Base-by-base conservation (phyloP, 53 echinoderm and acorn worm species). In the Temnopleurus reevesii region DNA sequence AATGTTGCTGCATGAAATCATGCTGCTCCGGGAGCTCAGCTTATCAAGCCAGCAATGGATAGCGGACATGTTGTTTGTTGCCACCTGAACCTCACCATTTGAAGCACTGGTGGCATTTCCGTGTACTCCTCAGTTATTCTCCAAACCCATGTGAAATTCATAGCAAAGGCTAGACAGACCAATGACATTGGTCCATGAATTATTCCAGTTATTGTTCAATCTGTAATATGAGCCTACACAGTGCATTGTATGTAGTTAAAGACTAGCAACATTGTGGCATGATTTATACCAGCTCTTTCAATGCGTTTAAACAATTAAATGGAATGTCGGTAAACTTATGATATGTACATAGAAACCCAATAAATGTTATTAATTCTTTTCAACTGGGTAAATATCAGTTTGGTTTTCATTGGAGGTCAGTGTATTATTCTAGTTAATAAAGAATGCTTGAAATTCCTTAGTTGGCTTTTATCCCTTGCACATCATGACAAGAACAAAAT, bases 1-100 rank as follows among this genome's bases (percentile, higher is more conserved):
- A 79, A 49, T 49, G 46, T 79, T 12, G 79, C 49, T 17, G 79
- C 30, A n/a, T 71, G 46, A 79, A 79, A 79, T 71, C 71, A 71
- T 71, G 71, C 71, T 71, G 41, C 27, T 79, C n/a, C 9, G 49
- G 26, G 29, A 79, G 49, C 45, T 79, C 79, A 79, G 79, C 49
- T 79, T 49, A 47, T 46, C 79, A 34, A 38, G 63, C 17, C 33
- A 63, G 17, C 63, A 17, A 33, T 15, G 4, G 33, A 34, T 4
- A 49, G 30, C 13, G 4, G 63, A 18, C 18, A 4, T n/a, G 21
- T 21, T n/a, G n/a, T 6, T 41, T 36, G n/a, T 38, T 36, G 63
- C 63, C 71, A 71, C 71, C 71, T 71, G 71, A 71, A 71, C 71
- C 71, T 38, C 15, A 27, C 43, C 8, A 41, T 71, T 23, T 71